Base-by-base conservation (phyloP, 1,140 invertebrate species). In the Pseudomyrmex concolor region DNA sequence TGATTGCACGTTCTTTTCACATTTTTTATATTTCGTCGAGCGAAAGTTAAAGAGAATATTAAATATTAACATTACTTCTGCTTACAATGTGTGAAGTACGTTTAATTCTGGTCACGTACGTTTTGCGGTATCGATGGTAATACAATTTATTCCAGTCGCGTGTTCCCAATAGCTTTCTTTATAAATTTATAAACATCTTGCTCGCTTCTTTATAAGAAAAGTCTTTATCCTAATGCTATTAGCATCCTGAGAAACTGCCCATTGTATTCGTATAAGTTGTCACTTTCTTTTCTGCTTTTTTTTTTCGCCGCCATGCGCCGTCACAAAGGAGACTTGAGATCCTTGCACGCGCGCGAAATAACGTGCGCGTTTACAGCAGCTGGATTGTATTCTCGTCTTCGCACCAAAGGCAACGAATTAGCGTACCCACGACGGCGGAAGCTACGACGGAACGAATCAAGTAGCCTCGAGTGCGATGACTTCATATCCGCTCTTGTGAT, bases 381-480 rank as follows among this genome's bases (percentile, higher is more conserved):
- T n/a, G 76, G 51, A 80, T 80, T 80, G 54, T 80, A 71, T 80
- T 59, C 54, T 0, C 43, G 43, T 80, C 76, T 71, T 71, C 43
- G 66, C 76, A 80, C 66, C 76, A 71, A 80, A 80, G 76, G 76
- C 76, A 80, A 71, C 66, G 66, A 80, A 80, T 80, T 80, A 80
- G 76, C 66, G 76, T 80, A 80, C 66, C 66, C 76, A 80, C 43
- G 43, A 70, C 64, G 64, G 76, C 64, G 66, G 76, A 70, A 78
- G 76, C 76, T 43, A 55, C 63, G 59, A 57, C 43, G 62, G 66
- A 80, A 68, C 76, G 66, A 70, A 85, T 83, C 73, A 74, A 83
- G 82, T 83, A 83, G 74, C 80, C 63, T 76, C 84, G 85, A 72
- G 89, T 90, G 81, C 89, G 89, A 90, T 90, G 89, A 90, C 89